Percentiles rank a stretch among this genome's conserved stretches.
phyloP scores from a whole-genome alignment of 1,140 invertebrate genomes.

The Daktulosphaira vitifoliae region DNA sequence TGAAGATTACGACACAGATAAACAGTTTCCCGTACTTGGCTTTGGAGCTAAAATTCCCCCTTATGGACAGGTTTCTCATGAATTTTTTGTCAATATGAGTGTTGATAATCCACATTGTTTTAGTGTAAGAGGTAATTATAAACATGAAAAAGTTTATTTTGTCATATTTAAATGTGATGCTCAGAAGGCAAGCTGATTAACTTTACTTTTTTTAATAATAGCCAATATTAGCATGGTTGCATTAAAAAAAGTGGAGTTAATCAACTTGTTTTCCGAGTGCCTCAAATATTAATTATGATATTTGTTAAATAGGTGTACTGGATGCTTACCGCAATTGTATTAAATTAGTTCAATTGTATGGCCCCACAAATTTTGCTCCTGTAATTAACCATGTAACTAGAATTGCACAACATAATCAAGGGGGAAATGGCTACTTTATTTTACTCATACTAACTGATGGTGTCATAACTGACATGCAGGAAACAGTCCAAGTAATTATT shows the following conservation, averaged over 20 bases:
- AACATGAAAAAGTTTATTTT: no score
- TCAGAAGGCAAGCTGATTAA: no score
- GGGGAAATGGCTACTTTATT: constrained; percentile 55
- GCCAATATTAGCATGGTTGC: not conserved
- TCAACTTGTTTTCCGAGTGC: no score
- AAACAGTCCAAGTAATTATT: constrained; percentile 48
- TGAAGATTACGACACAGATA: constrained; percentile 53
- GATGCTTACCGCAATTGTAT: constrained; percentile 45
- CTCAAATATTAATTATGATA: no score
- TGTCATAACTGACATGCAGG: constrained; percentile 56
- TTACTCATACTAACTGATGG: constrained; percentile 62
- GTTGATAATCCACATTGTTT: constrained; percentile 52
- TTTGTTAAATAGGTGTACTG: constrained; percentile 40
- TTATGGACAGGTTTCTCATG: constrained; percentile 49
- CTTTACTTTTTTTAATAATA: not conserved
- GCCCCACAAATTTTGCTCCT: constrained; percentile 59
- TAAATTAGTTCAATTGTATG: constrained; percentile 51
- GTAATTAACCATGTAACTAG: constrained; percentile 52
- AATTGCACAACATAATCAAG: constrained; percentile 45
- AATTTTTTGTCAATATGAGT: constrained; percentile 54
- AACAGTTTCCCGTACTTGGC: constrained; percentile 51
- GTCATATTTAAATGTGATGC: no score
- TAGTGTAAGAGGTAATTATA: constrained; percentile 41
- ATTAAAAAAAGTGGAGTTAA: no score
- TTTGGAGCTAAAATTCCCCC: constrained; percentile 51